phyloP scores from a whole-genome alignment of 2,797 vertebrate species.

The Labeo calbasu region DNA sequence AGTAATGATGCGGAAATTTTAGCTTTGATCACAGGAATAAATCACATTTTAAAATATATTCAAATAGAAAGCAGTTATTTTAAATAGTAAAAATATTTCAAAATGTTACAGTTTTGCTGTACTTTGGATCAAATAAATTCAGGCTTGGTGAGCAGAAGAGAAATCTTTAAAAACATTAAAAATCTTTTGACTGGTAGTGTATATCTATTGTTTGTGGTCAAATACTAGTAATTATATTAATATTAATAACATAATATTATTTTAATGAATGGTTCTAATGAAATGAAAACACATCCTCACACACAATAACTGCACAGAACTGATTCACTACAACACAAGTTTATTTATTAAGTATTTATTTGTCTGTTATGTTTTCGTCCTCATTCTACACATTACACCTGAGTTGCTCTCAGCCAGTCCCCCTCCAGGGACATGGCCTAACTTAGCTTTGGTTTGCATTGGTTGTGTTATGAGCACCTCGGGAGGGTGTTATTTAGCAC shows the following conservation, averaged over 20 bases:
- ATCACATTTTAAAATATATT: no score
- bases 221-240: no score
- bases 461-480: constrained; percentile 43
- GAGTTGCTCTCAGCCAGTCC: constrained; percentile 49
- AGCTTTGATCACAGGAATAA: no score
- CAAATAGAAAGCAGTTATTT: no score
- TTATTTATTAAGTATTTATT: constrained; percentile 59
- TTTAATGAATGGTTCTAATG: background rate
- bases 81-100: no score
- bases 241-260: no score
- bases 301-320: constrained; percentile 48
- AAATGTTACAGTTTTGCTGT: no score
- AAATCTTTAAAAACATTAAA: no score
- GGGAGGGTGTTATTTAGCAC: constrained; percentile 44
- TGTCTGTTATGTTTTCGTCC: constrained; percentile 30
- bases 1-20: no score
- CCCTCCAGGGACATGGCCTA: constrained; percentile 21
- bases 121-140: no score
- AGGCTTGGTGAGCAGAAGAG: no score
- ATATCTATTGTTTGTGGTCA: background rate
- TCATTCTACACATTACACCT: constrained; percentile 49
- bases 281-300: background rate
- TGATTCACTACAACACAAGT: constrained; percentile 46
- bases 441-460: constrained; percentile 2
- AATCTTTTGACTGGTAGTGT: no score